Percentiles rank a stretch among this genome's conserved stretches.
Evolutionary conservation across 2,888 invertebrate species (phyloP).

Genomic region (Eurois occulta): DNA sequence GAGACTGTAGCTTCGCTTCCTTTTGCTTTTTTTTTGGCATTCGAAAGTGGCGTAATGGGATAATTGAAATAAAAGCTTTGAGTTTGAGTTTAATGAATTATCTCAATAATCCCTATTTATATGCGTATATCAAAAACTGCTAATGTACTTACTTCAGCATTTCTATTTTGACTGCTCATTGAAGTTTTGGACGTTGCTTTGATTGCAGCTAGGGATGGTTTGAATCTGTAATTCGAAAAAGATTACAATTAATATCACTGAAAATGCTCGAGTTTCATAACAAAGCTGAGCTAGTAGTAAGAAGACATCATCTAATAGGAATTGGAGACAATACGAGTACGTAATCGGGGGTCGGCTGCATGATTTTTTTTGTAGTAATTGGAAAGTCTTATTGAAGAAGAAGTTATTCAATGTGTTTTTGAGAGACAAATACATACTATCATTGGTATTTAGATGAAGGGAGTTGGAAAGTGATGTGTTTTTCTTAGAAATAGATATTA

Average conservation of each 20-base stretch:
- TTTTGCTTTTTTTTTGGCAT: no score
- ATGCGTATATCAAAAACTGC: not conserved
- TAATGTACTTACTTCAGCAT: constrained; percentile 91
- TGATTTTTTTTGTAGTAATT: not conserved
- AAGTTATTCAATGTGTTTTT: not conserved
- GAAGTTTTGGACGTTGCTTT: constrained; percentile 94
- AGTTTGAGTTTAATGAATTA: no score
- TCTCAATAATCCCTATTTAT: not conserved
- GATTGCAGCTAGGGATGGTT: constrained; percentile 95
- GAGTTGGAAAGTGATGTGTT: not conserved
- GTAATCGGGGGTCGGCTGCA: not conserved
- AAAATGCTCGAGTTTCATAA: not conserved
- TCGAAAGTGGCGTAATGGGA: no score
- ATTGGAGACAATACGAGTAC: not conserved
- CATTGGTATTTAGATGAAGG: not conserved
- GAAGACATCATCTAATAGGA: not conserved
- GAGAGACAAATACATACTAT: not conserved
- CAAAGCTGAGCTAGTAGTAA: not conserved
- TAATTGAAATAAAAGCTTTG: no score
- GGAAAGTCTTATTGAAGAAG: not conserved
- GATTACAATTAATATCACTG: not conserved
- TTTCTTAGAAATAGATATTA: not conserved
- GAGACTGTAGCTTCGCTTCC: no score
- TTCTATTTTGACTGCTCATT: constrained; percentile 92
- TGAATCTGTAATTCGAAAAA: constrained; percentile 89